Conservation (phyloP, 2,113 vertebrate genomes). For the Coptodon bakossiorum region DNA sequence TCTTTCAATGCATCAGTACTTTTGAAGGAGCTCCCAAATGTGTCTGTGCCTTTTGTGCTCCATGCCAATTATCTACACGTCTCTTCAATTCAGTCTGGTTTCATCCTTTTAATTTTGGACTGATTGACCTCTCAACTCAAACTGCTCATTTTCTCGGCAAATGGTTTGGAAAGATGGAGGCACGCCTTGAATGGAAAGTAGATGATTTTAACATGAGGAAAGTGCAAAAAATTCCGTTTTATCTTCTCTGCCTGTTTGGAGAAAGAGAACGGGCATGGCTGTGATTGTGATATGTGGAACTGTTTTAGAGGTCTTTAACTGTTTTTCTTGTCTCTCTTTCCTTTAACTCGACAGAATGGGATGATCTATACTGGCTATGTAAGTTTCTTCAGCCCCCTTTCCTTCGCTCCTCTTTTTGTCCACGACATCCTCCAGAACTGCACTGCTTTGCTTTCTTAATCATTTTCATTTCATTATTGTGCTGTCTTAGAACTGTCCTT, state of each 20-base stretch:
- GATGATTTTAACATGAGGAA: background rate
- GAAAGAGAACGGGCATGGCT: background rate
- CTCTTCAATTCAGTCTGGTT: constrained; percentile 43
- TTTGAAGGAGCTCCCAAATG: background rate
- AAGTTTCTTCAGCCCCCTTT: constrained; percentile 55
- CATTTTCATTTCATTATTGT: background rate
- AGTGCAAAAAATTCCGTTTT: background rate
- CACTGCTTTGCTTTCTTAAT: background rate
- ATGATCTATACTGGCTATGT: constrained; percentile 86
- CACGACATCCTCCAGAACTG: background rate
- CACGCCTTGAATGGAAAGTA: constrained; percentile 30
- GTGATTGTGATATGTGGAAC: background rate
- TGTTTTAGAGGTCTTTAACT: background rate
- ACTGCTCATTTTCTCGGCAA: constrained; percentile 33
- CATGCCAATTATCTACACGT: constrained; percentile 32
- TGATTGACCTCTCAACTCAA: constrained; percentile 48
- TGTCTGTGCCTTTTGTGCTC: constrained; percentile 7
- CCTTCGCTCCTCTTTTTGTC: background rate
- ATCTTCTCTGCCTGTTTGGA: background rate
- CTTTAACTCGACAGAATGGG: constrained; percentile 73
- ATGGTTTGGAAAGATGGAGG: constrained; percentile 25
- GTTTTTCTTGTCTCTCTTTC: background rate
- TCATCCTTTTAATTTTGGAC: constrained; percentile 36
- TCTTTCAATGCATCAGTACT: background rate
- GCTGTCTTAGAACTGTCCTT: background rate